phyloP scores from a whole-genome alignment of 2,797 vertebrate species.

The Masticophis lateralis region DNA sequence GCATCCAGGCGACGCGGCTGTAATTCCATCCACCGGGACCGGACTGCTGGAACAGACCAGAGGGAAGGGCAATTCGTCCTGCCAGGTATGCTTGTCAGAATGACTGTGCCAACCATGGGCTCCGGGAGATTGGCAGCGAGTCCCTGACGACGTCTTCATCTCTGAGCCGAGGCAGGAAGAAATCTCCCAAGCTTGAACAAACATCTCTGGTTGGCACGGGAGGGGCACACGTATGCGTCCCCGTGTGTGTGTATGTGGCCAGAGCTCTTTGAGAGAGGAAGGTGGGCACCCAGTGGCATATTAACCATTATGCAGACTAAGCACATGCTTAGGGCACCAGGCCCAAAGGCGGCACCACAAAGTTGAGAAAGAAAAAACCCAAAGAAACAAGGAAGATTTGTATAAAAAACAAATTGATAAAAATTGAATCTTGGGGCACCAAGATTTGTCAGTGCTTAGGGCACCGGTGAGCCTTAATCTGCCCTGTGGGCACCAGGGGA shows the following conservation, averaged over 20 bases:
- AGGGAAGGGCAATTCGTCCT: background rate
- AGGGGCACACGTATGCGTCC: accelerated
- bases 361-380: too few species aligned
- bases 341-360: too few species aligned
- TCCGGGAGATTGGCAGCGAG: too few species aligned
- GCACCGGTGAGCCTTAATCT: too few species aligned
- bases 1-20: background rate
- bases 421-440: too few species aligned
- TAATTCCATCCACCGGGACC: background rate
- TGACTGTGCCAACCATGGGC: background rate
- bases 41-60: background rate
- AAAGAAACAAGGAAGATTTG: too few species aligned
- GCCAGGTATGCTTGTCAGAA: background rate
- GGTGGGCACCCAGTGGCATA: background rate
- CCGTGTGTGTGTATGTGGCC: accelerated
- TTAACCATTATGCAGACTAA: too few species aligned
- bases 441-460: too few species aligned
- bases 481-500: accelerated
- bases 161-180: background rate
- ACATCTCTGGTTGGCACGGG: background rate
- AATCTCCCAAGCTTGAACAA: background rate
- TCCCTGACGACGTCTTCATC: background rate
- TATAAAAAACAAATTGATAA: too few species aligned
- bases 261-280: background rate
- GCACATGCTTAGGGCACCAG: too few species aligned